Base-by-base conservation (phyloP, 1,140 invertebrate genomes). In the Scaptodrosophila lebanonensis region DNA sequence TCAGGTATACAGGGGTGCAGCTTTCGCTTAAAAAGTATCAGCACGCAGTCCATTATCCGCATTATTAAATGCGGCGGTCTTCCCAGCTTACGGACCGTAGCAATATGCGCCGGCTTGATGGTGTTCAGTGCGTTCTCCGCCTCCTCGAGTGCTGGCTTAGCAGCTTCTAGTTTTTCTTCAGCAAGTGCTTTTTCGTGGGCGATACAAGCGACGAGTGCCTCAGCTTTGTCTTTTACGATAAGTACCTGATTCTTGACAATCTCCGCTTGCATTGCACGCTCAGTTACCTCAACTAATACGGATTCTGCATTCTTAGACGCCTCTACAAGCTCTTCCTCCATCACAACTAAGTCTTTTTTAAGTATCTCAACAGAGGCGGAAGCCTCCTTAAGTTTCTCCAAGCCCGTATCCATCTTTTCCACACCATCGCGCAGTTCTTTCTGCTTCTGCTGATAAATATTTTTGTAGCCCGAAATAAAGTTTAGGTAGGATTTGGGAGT, bases 401-500 rank as follows among this genome's bases (percentile, higher is more conserved):
- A 88, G 62, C 97, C 97, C 36, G 94, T 96, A 79, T 98, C 97
- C 95, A 99, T 98, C 84, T 97, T 90, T 53, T 93, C 88, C 17
- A 95, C 95, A 22, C 96, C 93, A 77, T 97, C 95, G 2, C 93
- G 94, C 30, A 98, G 89, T 88, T 98, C 95, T 76, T 93, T 91
- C 84, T 93, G 92, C 88, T 97, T 97, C 86, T 93, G 90, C 56
- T 92, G 90, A 85, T 99, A 98, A 60, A 98, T 95, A 43, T 93
- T 94, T 88, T 98, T 98, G 85, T 98, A 99, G 15, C 96, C 95
- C 42, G 93, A 93, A 49, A 99, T 95, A 87, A 99, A 98, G 75
- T 97, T 98, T 9, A 99, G 87, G 87, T 98, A 99, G 0, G 97
- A 98, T 88, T 98, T 98, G 5, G 97, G 97, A 12, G 97, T 99